Percentiles rank a stretch among this genome's conserved stretches.
Conservation (phyloP, 2,797 vertebrate species). For the Anguilla megastoma region DNA sequence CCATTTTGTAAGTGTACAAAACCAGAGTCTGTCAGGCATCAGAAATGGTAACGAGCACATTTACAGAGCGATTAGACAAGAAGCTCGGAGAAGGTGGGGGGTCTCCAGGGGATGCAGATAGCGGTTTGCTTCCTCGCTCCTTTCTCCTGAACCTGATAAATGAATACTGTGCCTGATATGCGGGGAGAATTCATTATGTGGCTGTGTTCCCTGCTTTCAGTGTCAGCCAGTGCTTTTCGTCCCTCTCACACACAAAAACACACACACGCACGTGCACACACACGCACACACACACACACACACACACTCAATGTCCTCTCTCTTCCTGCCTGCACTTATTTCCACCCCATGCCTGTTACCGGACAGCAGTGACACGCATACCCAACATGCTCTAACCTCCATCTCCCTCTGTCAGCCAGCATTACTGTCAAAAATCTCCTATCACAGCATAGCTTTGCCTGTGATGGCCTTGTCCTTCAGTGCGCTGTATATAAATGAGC, state of each 20-base stretch:
- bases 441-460: not conserved
- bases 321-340: not conserved
- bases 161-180: slow-evolving; percentile 18
- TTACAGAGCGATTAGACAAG: slow-evolving; percentile 20
- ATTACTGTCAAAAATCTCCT: slow-evolving; percentile 13
- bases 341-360: not conserved
- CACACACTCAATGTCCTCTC: not conserved
- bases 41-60: slow-evolving; percentile 14
- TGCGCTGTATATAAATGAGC: not conserved
- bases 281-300: slow-evolving; percentile 3
- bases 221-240: not conserved
- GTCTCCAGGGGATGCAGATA: slow-evolving; percentile 7
- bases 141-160: slow-evolving; percentile 25
- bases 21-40: not conserved
- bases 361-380: not conserved
- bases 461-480: not conserved
- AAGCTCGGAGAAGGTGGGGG: not conserved
- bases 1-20: not conserved
- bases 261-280: not conserved
- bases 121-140: not conserved
- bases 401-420: not conserved
- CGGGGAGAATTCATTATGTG: slow-evolving; percentile 14
- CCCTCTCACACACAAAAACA: not conserved
- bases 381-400: not conserved
- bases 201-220: slow-evolving; percentile 10